Base-by-base conservation (phyloP, 2,888 invertebrate species). In the Teleogryllus oceanicus region DNA sequence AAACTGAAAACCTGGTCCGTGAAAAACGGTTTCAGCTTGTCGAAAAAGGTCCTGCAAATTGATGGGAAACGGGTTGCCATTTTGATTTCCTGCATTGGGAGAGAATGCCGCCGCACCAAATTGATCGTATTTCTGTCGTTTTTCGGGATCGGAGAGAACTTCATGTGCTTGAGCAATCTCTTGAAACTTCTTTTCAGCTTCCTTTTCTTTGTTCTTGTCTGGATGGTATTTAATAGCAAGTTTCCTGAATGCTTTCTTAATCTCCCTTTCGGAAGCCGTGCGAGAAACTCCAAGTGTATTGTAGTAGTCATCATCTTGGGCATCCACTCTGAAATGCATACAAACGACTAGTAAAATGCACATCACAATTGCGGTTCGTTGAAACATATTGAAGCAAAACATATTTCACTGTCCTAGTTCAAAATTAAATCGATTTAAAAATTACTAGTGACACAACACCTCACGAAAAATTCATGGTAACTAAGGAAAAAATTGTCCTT, bases 161-260 rank as follows among this genome's bases (percentile, higher is more conserved):
- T 82, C 82, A 74, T 83, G 82, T 2, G 83, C 83, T 87, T 88
- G 86, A 49, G 88, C 88, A 82, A 89, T 88, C 84, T 89, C 87
- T 77, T 87, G 84, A 84, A 89, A 89, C 82, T 88, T 88, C 76
- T 87, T 86, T 83, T 89, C 87, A 3, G 89, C 89, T 49, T 84
- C 85, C 76, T 86, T 85, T 77, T 86, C 87, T 82, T 88, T 87
- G 83, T 89, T 89, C 83, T 87, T 88, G 83, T 89, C 89, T 13
- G 89, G 89, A 83, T 89, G 89, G 82, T 88, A 89, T 83, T 88
- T 87, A 5, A 89, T 83, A 4, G 89, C 89, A 62, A 89, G 83
- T 83, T 88, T 89, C 62, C 88, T 83, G 82, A 89, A 89, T 0
- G 89, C 89, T 82, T 87, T 87, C 83, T 89, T 89, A 74, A 89